Evolutionary conservation across 2,888 invertebrate species (phyloP).

Genomic region (Atrina japonica): DNA sequence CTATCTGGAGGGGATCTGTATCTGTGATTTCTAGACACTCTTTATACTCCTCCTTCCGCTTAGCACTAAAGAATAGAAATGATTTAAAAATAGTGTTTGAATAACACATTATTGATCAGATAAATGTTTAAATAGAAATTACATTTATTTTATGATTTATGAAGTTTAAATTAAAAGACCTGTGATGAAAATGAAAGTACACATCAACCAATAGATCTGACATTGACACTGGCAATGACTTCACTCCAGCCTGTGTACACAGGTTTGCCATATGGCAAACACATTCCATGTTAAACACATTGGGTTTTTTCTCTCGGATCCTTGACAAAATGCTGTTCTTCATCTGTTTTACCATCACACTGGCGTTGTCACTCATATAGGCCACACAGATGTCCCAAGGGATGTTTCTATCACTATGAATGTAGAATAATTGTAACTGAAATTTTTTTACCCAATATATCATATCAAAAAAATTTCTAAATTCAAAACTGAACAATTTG

Average conservation of each 20-base stretch:
- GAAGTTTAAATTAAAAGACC: conserved; percentile 15
- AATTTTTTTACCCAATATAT: too few relatives aligned
- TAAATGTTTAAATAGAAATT: neutral
- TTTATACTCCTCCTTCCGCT: conserved; percentile 40
- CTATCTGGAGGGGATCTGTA: conserved; percentile 38
- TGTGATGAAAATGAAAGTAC: conserved; percentile 36
- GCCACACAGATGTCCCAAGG: too few relatives aligned
- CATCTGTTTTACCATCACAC: too few relatives aligned
- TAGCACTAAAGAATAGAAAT: conserved; percentile 4
- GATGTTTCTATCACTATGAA: too few relatives aligned
- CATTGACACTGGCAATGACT: conserved; percentile 27
- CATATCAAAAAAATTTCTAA: too few relatives aligned
- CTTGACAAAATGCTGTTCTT: too few relatives aligned
- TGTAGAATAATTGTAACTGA: too few relatives aligned
- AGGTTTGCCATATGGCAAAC: conserved; percentile 33
- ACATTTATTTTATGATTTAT: neutral
- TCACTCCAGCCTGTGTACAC: conserved; percentile 21
- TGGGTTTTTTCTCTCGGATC: too few relatives aligned
- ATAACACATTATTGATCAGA: neutral
- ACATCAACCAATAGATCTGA: conserved; percentile 31
- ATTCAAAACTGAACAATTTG: too few relatives aligned
- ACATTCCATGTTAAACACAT: too few relatives aligned
- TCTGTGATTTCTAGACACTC: conserved; percentile 44
- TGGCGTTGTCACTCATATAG: too few relatives aligned
- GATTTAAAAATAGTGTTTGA: neutral